These are phyloP conservation scores for Brachyptera risi DNA, from an alignment of 2,888 invertebrate species.

Conservation along the genomic window DNA sequence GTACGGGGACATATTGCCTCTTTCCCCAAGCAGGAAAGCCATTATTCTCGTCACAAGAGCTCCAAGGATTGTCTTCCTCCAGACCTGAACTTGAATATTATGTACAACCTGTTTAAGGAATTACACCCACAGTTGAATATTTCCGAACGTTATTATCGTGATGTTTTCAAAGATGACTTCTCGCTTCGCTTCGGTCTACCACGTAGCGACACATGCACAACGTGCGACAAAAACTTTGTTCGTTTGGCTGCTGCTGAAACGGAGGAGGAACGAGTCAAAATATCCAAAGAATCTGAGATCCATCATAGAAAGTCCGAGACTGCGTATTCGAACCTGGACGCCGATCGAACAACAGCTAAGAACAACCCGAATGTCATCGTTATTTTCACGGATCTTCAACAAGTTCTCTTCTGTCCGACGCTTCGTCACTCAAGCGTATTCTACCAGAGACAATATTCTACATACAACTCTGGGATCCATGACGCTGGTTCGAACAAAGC, in stretches of 20 bases:
- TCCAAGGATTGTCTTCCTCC: slow-evolving; percentile 3
- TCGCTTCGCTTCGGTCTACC: too few relatives aligned
- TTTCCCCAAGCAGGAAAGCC: slow-evolving; percentile 17
- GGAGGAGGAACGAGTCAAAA: too few relatives aligned
- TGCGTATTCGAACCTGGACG: too few relatives aligned
- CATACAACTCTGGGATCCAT: slow-evolving; percentile 12
- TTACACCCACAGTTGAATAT: background rate
- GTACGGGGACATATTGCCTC: background rate
- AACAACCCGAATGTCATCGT: too few relatives aligned
- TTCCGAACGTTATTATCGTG: background rate
- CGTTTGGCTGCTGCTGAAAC: too few relatives aligned
- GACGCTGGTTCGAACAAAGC: background rate
- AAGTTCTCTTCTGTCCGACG: slow-evolving; percentile 17
- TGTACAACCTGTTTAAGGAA: slow-evolving; percentile 11
- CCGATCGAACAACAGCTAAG: too few relatives aligned
- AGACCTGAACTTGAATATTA: slow-evolving; percentile 5
- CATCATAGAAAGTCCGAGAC: too few relatives aligned
- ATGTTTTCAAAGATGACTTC: too few relatives aligned
- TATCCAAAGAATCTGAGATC: too few relatives aligned
- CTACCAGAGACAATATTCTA: slow-evolving; percentile 14
- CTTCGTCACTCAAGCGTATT: slow-evolving; percentile 12
- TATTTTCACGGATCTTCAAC: too few relatives aligned
- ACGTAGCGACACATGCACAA: too few relatives aligned
- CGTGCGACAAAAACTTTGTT: too few relatives aligned
- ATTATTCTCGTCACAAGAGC: slow-evolving; percentile 1